Percentiles rank a stretch among this genome's conserved stretches.
These are phyloP conservation scores for Himalopsyche phryganea DNA, from an alignment of 1,140 invertebrate genomes.

Conservation along the genomic window DNA sequence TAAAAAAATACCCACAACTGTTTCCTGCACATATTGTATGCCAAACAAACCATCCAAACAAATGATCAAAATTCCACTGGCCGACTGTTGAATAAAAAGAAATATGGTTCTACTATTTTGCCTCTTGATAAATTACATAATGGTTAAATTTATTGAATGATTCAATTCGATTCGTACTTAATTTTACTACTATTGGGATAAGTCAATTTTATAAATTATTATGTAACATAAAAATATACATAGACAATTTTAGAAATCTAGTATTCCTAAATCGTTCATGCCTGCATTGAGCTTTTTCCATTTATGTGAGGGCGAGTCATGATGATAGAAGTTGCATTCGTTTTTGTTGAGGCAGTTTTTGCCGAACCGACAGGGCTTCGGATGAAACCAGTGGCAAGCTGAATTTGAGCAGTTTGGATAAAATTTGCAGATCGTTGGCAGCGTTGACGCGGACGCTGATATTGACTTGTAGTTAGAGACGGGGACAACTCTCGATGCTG, in stretches of 20 bases:
- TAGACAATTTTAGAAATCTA: not conserved
- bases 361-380: conserved; percentile 61
- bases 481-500: conserved; percentile 63
- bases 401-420: conserved; percentile 59
- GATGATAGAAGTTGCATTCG: conserved; percentile 61
- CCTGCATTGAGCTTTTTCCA: conserved; percentile 39
- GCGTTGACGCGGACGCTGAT: conserved; percentile 40
- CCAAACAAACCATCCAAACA: too few species aligned
- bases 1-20: too few species aligned
- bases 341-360: conserved; percentile 60
- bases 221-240: too few species aligned
- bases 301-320: conserved; percentile 48
- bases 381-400: conserved; percentile 60
- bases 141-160: too few species aligned
- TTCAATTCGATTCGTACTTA: too few species aligned
- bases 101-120: too few species aligned
- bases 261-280: not conserved
- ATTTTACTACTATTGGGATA: too few species aligned
- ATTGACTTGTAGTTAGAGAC: conserved; percentile 58
- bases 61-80: too few species aligned
- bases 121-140: too few species aligned
- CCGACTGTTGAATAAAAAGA: too few species aligned
- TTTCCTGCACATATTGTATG: too few species aligned
- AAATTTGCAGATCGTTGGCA: conserved; percentile 58
- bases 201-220: too few species aligned